These are phyloP conservation scores for Glomeris maerens DNA, from an alignment of 1,140 invertebrate genomes.

Conservation along the genomic window DNA sequence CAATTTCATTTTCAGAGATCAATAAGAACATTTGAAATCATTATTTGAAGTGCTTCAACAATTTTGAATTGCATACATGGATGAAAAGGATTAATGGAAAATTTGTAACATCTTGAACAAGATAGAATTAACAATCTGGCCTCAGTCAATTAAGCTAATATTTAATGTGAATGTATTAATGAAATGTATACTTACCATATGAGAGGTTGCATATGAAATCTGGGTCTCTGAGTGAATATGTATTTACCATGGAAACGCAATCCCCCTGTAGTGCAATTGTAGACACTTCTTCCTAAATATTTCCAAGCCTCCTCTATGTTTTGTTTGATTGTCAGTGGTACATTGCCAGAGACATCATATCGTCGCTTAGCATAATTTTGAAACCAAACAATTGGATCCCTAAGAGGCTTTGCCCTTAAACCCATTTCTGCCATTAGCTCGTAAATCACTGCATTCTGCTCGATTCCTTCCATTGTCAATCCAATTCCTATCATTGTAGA, in stretches of 20 bases:
- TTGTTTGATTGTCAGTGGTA: conserved; percentile 38
- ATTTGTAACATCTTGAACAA: no score
- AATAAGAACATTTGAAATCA: no score
- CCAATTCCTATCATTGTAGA: conserved; percentile 77
- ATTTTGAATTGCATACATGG: no score
- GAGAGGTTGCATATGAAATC: not conserved
- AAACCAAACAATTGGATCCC: conserved; percentile 51
- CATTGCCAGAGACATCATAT: conserved; percentile 50
- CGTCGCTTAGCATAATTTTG: conserved; percentile 26
- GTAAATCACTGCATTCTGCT: conserved; percentile 85
- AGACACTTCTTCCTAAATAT: conserved; percentile 42
- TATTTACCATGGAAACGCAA: conserved; percentile 56
- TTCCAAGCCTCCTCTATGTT: conserved; percentile 46
- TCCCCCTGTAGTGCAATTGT: conserved; percentile 43
- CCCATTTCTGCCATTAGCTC: conserved; percentile 73
- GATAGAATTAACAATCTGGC: no score
- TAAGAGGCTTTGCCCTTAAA: conserved; percentile 41
- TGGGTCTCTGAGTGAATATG: conserved; percentile 48
- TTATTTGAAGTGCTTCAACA: no score
- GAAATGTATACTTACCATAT: no score
- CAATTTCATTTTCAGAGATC: no score
- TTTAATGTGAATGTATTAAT: no score
- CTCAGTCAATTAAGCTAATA: no score
- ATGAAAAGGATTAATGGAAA: no score
- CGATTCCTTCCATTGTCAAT: conserved; percentile 72